Base-by-base conservation (phyloP, 1,140 invertebrate genomes). In the Mercenaria mercenaria region DNA sequence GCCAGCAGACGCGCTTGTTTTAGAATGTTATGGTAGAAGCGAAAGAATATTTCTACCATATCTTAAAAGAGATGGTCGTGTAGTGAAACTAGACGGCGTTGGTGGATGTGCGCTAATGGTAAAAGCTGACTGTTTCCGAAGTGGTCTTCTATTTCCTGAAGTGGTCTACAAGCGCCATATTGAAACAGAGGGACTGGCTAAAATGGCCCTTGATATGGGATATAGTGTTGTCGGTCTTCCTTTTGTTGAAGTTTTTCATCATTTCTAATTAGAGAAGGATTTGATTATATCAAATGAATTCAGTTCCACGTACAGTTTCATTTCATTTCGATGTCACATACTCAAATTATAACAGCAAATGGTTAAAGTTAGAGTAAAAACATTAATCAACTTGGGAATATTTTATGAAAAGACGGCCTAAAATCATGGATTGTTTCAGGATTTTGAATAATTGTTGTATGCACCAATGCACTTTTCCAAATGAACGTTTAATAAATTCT, bases 171-270 rank as follows among this genome's bases (percentile, higher is more conserved):
- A 94, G 23, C 91, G 93, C 89, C 94, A 95, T 61, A 94, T 95
- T 39, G 95, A 95, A 88, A 95, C 94, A 20, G 95, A 95, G 72
- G 95, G 94, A 10, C 77, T 95, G 18, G 91, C 94, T 8, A 95
- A 95, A 88, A 91, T 95, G 86, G 95, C 94, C 2, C 92, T 91
- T 47, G 80, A 85, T 20, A 93, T 95, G 93, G 92, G 92, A 11
- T 92, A 83, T 80, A 69, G 87, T 41, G 91, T 94, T 18, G 93
- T 92, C 86, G 95, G 94, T 0, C 86, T 95, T 86, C 94, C 95
- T 34, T 93, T 92, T 87, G 91, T 95, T 13, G 91, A 94, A 80
- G 93, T 95, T 6, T 92, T 91, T 89, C 95, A 95, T 37, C 11
- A 11, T 11, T 11, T 11, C 10, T 50, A 50, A 10, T 11, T 50